Percentiles rank a stretch among this genome's conserved stretches.
Evolutionary conservation across 2,888 invertebrate genomes (phyloP).

Genomic region (Sepiola atlantica): DNA sequence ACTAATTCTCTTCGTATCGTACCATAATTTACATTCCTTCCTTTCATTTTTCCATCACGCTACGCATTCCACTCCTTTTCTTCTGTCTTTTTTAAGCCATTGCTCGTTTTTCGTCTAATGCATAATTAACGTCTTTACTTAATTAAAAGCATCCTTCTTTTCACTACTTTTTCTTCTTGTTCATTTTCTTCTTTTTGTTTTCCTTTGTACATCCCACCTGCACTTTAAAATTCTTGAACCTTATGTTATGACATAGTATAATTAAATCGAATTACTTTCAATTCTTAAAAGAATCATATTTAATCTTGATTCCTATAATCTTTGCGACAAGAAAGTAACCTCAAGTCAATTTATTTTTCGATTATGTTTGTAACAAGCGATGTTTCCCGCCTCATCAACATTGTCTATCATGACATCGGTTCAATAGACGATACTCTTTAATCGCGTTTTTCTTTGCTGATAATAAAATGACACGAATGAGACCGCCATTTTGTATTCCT

Average conservation of each 20-base stretch:
- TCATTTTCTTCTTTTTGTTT: neutral
- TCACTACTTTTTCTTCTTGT: neutral
- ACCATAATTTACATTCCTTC: too few relatives aligned
- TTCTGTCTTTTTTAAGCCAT: neutral
- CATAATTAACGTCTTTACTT: neutral
- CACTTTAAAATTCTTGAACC: neutral
- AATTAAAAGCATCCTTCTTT: neutral
- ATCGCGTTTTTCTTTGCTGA: neutral
- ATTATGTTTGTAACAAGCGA: neutral
- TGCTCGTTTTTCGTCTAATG: neutral
- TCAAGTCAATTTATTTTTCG: neutral
- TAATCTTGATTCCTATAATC: slow-evolving; percentile 11
- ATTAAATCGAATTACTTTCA: neutral
- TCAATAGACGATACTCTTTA: neutral
- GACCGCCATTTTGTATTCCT: neutral
- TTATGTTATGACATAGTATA: neutral
- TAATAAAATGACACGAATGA: neutral
- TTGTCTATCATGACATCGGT: neutral
- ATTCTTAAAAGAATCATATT: neutral
- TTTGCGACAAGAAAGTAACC: neutral
- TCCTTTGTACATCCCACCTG: neutral
- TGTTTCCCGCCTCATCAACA: neutral
- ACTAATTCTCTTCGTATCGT: too few relatives aligned
- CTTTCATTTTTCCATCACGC: neutral
- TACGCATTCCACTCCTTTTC: neutral